phyloP scores from a whole-genome alignment of 2,113 vertebrate genomes.

The Trogon surrucura region DNA sequence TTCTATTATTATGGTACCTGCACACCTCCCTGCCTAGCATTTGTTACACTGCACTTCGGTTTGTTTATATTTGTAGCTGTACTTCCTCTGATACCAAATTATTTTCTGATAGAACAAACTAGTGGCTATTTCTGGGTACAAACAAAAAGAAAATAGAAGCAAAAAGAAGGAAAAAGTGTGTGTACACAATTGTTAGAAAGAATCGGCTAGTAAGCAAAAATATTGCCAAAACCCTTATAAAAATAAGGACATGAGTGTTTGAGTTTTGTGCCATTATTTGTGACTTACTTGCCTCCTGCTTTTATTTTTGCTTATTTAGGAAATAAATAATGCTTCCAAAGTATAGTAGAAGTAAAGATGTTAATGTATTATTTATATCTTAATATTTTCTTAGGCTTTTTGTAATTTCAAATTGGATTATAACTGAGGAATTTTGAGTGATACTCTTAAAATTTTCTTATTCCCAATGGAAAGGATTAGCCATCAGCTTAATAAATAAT shows the following conservation, averaged over 20 bases:
- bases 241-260: background rate
- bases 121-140: background rate
- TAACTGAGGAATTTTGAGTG: background rate
- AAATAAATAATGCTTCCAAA: background rate
- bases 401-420: conserved; percentile 21
- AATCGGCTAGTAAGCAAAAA: background rate
- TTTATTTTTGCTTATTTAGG: background rate
- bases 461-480: background rate
- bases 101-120: background rate
- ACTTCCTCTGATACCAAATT: background rate
- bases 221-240: background rate
- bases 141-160: background rate
- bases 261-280: background rate
- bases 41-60: background rate
- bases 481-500: conserved; percentile 10
- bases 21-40: background rate
- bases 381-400: background rate
- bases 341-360: background rate
- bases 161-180: background rate
- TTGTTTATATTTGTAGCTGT: background rate
- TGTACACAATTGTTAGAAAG: background rate
- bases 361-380: background rate
- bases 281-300: background rate
- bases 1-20: background rate
- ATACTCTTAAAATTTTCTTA: background rate